Percentiles rank a stretch among this genome's conserved stretches.
These are phyloP conservation scores for Drosophila prolongata DNA, from an alignment of 2,888 invertebrate genomes.

Conservation along the genomic window DNA sequence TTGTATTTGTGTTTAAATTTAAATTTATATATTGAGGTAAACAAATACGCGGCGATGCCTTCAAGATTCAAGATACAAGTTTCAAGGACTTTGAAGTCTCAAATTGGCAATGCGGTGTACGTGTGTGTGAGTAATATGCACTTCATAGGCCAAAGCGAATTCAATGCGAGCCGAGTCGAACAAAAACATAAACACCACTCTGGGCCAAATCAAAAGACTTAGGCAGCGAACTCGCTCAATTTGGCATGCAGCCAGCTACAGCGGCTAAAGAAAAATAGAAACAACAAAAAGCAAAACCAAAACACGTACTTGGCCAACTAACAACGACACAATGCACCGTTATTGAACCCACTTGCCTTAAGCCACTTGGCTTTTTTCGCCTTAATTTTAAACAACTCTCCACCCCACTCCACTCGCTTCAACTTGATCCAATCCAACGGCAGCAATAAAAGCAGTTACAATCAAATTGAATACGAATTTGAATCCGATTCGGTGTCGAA, in stretches of 20 bases:
- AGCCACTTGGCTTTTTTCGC: slow-evolving; percentile 41
- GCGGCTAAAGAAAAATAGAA: slow-evolving; percentile 10
- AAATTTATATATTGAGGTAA: slow-evolving; percentile 29
- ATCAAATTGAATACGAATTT: slow-evolving; percentile 27
- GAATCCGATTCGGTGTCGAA: slow-evolving; percentile 19
- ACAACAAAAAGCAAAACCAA: slow-evolving; percentile 9
- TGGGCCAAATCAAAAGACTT: slow-evolving; percentile 27
- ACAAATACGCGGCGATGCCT: slow-evolving; percentile 6
- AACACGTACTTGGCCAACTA: slow-evolving; percentile 54
- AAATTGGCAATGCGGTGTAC: slow-evolving; percentile 11
- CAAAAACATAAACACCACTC: slow-evolving; percentile 16
- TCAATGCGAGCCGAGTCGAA: slow-evolving; percentile 50
- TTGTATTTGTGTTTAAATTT: slow-evolving; percentile 54
- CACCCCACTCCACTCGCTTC: not conserved
- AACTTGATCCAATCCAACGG: not conserved
- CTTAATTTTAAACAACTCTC: slow-evolving; percentile 2
- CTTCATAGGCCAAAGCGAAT: slow-evolving; percentile 27
- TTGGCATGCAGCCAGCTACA: slow-evolving; percentile 35
- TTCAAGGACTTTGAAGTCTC: slow-evolving; percentile 25
- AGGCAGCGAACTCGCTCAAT: slow-evolving; percentile 21
- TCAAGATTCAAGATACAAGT: slow-evolving; percentile 6
- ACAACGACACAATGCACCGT: slow-evolving; percentile 67
- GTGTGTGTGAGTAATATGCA: slow-evolving; percentile 14
- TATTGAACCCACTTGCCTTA: slow-evolving; percentile 69
- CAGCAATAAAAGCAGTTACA: slow-evolving; percentile 26